Base-by-base conservation (phyloP, 2,888 invertebrate genomes). In the Cantharis lateralis region DNA sequence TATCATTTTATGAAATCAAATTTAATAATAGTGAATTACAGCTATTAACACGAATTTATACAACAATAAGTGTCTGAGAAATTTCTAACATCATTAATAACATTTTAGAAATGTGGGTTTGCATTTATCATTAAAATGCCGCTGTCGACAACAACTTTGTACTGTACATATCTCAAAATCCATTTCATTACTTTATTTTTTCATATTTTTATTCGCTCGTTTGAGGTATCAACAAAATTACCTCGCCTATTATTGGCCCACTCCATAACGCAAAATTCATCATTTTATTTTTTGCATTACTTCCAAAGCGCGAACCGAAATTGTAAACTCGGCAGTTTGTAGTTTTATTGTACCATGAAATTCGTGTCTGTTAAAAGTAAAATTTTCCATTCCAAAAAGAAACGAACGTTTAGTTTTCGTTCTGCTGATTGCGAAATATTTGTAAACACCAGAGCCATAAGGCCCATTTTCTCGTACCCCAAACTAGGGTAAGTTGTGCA, bases 11-110 rank as follows among this genome's bases (percentile, higher is more conserved):
- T 72, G 70, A 72, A 77, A 26, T 72, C 70, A 75, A 78, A 78
- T 78, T 70, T 76, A 78, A 78, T 78, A 75, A 76, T 64, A 71
- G 26, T 28, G 61, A 78, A 78, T 78, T 78, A 78, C 72, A 73
- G 73, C 70, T 63, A 78, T 78, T 76, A 78, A 78, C 78, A 78
- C 72, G 69, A 76, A 71, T 66, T 72, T 66, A 72, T 69, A 76
- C 70, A 76, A 78, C 75, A 78, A 78, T 78, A 78, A 78, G 70
- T 75, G 78, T 72, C 75, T 75, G 72, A 72, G 75, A 75, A 78
- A 75, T 78, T 75, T 74, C 68, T 68, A 73, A 70, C 28, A 72
- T 70, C 76, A 78, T 78, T 76, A 76, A 76, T 78, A 76, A 78
- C 28, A 70, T 76, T 76, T 77, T 72, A 77, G 74, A 76, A 75